Percentiles rank a stretch among this genome's conserved stretches.
Conservation (phyloP, 2,797 vertebrate genomes). For the Brachyrhaphis roseni region DNA sequence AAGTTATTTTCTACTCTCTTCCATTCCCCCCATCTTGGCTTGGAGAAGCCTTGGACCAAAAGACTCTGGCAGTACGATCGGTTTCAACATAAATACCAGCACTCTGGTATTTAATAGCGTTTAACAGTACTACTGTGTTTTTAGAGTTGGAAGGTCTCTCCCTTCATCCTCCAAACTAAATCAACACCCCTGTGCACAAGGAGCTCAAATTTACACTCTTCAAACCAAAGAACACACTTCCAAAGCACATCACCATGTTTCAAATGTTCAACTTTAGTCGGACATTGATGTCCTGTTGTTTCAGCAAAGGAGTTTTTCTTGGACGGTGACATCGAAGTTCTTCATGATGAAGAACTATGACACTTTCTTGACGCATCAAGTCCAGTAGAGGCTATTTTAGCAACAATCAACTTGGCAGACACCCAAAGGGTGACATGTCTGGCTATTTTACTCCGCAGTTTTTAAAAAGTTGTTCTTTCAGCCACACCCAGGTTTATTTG, state of each 20-base stretch:
- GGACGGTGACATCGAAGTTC: neutral
- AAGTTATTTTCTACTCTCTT: neutral
- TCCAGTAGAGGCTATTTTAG: neutral
- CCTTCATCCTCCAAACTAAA: neutral
- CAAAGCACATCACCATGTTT: neutral
- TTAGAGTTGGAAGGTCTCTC: neutral
- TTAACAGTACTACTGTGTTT: neutral
- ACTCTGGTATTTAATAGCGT: neutral
- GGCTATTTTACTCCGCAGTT: neutral
- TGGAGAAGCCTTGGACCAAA: neutral
- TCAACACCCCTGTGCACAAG: neutral
- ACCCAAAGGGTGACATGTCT: neutral
- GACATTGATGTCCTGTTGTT: neutral
- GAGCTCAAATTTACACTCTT: neutral
- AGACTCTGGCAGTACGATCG: neutral
- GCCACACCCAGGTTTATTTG: neutral
- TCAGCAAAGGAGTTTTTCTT: neutral
- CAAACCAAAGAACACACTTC: neutral
- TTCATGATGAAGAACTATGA: neutral
- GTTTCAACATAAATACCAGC: neutral
- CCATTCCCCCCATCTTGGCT: neutral
- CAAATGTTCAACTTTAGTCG: neutral
- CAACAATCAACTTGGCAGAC: neutral
- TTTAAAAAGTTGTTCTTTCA: neutral
- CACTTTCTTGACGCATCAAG: neutral